These are phyloP conservation scores for Drosophila basisetae DNA, from an alignment of 2,888 invertebrate genomes.

Conservation along the genomic window DNA sequence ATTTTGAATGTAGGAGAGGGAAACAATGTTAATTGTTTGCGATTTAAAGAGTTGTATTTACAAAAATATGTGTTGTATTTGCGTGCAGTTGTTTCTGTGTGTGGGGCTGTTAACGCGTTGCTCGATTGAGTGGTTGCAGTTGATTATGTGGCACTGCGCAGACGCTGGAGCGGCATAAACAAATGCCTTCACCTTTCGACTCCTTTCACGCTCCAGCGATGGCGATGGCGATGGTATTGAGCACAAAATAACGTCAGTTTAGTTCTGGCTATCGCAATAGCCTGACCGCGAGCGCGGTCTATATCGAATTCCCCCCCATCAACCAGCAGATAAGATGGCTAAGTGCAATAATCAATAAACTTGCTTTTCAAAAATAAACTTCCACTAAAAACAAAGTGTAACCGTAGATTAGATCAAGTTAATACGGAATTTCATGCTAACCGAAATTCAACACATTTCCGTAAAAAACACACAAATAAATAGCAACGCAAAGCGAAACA, in stretches of 20 bases:
- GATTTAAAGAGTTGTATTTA: constrained; percentile 13
- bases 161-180: constrained; percentile 71
- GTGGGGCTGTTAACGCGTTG: constrained; percentile 13
- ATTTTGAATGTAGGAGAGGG: neutral
- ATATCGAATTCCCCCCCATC: neutral
- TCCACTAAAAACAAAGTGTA: constrained; percentile 29
- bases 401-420: constrained; percentile 64
- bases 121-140: constrained; percentile 9
- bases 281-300: constrained; percentile 58
- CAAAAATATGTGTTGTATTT: constrained; percentile 10
- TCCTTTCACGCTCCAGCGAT: constrained; percentile 27
- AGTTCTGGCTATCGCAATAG: constrained; percentile 64
- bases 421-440: constrained; percentile 57
- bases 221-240: constrained; percentile 16
- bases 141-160: constrained; percentile 44
- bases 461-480: constrained; percentile 9
- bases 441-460: neutral
- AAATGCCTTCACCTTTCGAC: constrained; percentile 67
- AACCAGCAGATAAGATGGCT: constrained; percentile 58
- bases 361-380: constrained; percentile 52
- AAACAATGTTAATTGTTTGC: neutral
- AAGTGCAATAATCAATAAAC: constrained; percentile 74
- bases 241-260: constrained; percentile 65
- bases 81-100: constrained; percentile 3
- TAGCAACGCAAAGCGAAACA: constrained; percentile 16